These are phyloP conservation scores for Merluccius polli DNA, from an alignment of 2,797 vertebrate genomes.

Conservation along the genomic window DNA sequence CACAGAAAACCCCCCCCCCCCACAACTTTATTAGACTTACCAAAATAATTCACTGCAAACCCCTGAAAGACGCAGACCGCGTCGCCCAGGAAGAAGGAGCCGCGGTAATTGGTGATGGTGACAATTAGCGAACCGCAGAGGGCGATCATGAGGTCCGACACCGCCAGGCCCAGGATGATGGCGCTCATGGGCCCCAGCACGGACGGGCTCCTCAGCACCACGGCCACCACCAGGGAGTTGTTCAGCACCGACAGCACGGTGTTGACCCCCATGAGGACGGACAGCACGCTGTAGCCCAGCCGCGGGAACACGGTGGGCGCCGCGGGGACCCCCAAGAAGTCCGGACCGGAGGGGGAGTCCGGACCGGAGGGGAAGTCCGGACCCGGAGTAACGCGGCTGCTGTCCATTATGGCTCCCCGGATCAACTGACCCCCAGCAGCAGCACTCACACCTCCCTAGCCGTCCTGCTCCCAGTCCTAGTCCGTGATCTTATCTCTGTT, in stretches of 20 bases:
- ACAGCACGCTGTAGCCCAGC: constrained; percentile 67
- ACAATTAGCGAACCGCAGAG: constrained; percentile 63
- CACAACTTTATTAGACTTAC: constrained; percentile 51
- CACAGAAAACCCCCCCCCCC: too few species aligned
- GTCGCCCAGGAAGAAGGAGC: constrained; percentile 68
- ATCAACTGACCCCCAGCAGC: too few species aligned
- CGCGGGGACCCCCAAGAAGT: constrained; percentile 3
- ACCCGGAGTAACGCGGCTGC: constrained; percentile 22
- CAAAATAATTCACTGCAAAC: constrained; percentile 75
- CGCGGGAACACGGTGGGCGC: constrained; percentile 59
- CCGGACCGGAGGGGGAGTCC: neutral
- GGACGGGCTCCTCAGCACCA: constrained; percentile 52
- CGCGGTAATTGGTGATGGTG: constrained; percentile 69
- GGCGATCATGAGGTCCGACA: constrained; percentile 72
- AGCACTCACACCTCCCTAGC: too few species aligned
- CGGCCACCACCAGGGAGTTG: constrained; percentile 61
- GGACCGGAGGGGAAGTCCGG: too few species aligned
- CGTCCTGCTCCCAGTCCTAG: neutral
- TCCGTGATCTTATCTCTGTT: neutral
- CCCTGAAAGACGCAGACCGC: constrained; percentile 69
- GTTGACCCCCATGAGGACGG: constrained; percentile 70
- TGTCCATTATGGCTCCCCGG: constrained; percentile 47
- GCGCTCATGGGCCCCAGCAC: constrained; percentile 59
- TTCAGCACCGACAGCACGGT: constrained; percentile 66
- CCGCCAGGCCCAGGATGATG: constrained; percentile 60